phyloP scores from a whole-genome alignment of 2,113 vertebrate genomes.

The Cyphomyrus discorhynchus region DNA sequence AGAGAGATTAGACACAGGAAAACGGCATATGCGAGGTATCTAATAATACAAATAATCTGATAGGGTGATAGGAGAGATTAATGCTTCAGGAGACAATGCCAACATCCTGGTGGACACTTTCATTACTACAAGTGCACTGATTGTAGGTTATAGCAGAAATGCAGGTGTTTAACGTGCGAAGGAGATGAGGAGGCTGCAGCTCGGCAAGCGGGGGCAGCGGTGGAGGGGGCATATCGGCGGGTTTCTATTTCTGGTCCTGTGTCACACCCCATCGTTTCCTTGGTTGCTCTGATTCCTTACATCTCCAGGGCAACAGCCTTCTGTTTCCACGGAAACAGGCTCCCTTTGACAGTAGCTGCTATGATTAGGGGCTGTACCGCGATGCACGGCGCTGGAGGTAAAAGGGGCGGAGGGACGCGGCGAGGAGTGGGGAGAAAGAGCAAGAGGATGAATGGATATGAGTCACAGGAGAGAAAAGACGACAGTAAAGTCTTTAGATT shows the following conservation, averaged over 20 bases:
- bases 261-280: slow-evolving; percentile 33
- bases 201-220: slow-evolving; percentile 15
- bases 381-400: not conserved
- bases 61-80: too few relatives aligned
- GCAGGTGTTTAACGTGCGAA: not conserved
- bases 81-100: not conserved
- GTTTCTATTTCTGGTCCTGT: slow-evolving; percentile 32
- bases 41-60: not conserved
- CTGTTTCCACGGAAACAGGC: slow-evolving; percentile 49
- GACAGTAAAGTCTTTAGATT: not conserved
- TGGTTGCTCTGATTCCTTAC: slow-evolving; percentile 33
- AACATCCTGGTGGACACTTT: not conserved
- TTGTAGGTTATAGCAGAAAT: not conserved
- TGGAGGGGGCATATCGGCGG: slow-evolving; percentile 25
- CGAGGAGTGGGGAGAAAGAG: not conserved
- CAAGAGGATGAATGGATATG: not conserved
- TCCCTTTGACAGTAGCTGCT: slow-evolving; percentile 33
- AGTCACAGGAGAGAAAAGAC: not conserved
- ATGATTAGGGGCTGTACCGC: slow-evolving; percentile 36
- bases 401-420: not conserved
- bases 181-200: not conserved
- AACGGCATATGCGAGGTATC: not conserved
- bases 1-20: not conserved
- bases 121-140: not conserved
- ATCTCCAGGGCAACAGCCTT: slow-evolving; percentile 67